Conservation (phyloP, 2,888 invertebrate species). For the Dynastes grantii region DNA sequence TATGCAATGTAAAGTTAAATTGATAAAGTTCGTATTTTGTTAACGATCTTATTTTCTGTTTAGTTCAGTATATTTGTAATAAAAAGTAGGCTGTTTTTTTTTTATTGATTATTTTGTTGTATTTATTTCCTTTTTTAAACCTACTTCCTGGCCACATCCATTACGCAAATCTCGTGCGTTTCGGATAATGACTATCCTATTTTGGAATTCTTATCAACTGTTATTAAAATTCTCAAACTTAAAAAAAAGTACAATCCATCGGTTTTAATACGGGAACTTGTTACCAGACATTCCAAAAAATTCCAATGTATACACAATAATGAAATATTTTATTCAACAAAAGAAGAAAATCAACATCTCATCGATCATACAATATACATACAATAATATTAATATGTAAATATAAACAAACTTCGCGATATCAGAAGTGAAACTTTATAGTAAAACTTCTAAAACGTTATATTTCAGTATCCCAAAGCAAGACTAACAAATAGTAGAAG, state of each 20-base stretch:
- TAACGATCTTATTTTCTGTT: conserved; percentile 42
- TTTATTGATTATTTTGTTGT: conserved; percentile 6
- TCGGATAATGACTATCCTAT: no score
- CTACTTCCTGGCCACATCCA: no score
- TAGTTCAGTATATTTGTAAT: conserved; percentile 54
- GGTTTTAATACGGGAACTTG: no score
- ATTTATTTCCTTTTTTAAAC: not conserved
- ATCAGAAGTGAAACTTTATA: conserved; percentile 26
- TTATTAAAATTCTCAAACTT: no score
- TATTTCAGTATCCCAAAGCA: not conserved
- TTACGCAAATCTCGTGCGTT: no score
- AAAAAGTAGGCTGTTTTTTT: conserved; percentile 26
- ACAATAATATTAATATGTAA: conserved; percentile 29
- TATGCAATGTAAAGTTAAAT: not conserved
- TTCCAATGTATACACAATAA: conserved; percentile 28
- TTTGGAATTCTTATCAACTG: no score
- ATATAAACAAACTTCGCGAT: conserved; percentile 39
- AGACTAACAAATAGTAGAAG: not conserved
- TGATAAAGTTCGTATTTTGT: conserved; percentile 31
- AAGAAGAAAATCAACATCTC: conserved; percentile 30
- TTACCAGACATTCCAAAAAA: no score
- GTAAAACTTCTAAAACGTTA: not conserved
- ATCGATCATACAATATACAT: conserved; percentile 17
- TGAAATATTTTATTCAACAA: conserved; percentile 45
- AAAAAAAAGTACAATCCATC: no score